Percentiles rank a stretch among this genome's conserved stretches.
These are phyloP conservation scores for Sebastes diaconus DNA, from an alignment of 2,797 vertebrate species.

Conservation along the genomic window DNA sequence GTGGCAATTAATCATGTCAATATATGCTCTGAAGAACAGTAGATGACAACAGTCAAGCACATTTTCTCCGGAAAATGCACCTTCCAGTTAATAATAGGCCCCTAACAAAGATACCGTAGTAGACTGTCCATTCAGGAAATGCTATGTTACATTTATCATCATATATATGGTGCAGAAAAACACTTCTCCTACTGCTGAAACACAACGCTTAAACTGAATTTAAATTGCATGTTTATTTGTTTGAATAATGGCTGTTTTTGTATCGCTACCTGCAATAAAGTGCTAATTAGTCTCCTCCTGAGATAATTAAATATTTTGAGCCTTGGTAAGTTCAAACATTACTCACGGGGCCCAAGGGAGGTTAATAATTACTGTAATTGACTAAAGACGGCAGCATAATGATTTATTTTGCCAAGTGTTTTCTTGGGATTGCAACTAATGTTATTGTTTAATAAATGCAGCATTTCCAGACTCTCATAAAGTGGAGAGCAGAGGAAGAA, in stretches of 20 bases:
- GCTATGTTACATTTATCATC: background rate
- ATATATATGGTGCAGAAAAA: background rate
- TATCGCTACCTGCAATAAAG: constrained; percentile 61
- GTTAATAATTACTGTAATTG: constrained; percentile 74
- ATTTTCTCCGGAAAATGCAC: background rate
- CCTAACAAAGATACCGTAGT: background rate
- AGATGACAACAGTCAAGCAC: background rate
- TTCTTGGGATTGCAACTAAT: constrained; percentile 56
- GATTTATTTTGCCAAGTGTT: constrained; percentile 59
- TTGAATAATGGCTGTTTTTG: constrained; percentile 61
- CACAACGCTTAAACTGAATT: constrained; percentile 26
- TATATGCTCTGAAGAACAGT: background rate
- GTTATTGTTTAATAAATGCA: constrained; percentile 40
- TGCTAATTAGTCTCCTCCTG: constrained; percentile 71
- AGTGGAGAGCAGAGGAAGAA: constrained; percentile 6
- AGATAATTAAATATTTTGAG: constrained; percentile 74
- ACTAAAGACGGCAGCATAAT: constrained; percentile 57
- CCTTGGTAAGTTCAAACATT: constrained; percentile 65
- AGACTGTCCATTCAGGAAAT: background rate
- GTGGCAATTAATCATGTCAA: background rate
- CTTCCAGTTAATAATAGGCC: background rate
- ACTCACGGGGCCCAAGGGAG: constrained; percentile 61
- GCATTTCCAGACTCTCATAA: background rate
- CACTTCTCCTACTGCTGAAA: background rate
- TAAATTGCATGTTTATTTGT: constrained; percentile 59